Evolutionary conservation across 1,140 invertebrate genomes (phyloP), one percentile per base, ranked within the genome.

Genomic region (Drosophila kurseongensis): DNA sequence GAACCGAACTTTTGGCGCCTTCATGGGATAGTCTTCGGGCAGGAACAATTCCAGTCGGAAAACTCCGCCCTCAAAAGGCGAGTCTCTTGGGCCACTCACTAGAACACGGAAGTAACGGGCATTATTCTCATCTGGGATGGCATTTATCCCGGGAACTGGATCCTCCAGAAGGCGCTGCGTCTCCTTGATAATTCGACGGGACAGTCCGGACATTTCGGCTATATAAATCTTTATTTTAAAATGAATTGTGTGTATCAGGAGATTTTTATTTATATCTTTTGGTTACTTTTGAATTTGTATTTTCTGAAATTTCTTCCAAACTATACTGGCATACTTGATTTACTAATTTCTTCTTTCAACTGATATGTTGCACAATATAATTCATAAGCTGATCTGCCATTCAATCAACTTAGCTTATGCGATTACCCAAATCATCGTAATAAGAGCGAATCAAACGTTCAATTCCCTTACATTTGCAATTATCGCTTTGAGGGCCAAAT

Each of bases 161-260:
- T 99, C 99, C 93, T 97, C 96, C 96, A 99, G 97, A 93, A 99
- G 94, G 92, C 98, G 96, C 93, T 99, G 98, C 75, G 98, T 99
- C 95, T 99, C 99, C 96, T 99, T 97, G 81, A 97, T 96, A 93
- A 97, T 97, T 94, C 96, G 95, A 9, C 2, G n/a, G 3, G 48
- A 5, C n/a, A 50, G 29, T 50, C 7, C 29, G 1, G 27, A 14
- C 27, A 50, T 50, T 7, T 48, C 3, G n/a, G 16, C 8, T 2
- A 0, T 23, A 92, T 13, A 13, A 13, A 5, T 0, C 1, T 2
- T 13, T 45, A 23, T 45, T 45, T 18, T 45, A 14, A 6, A 14
- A 2, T 5, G 3, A 4, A 1, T 45, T 23, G 7, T 45, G 5
- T 44, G n/a, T 16, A 3, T 44, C 7, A 16, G 7, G 0, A 5